A percentile compares a stretch with the other conserved stretches of the same genome.
These are phyloP conservation scores for Anthoscopus minutus DNA, from an alignment of 2,113 vertebrate species.

Conservation along the genomic window DNA sequence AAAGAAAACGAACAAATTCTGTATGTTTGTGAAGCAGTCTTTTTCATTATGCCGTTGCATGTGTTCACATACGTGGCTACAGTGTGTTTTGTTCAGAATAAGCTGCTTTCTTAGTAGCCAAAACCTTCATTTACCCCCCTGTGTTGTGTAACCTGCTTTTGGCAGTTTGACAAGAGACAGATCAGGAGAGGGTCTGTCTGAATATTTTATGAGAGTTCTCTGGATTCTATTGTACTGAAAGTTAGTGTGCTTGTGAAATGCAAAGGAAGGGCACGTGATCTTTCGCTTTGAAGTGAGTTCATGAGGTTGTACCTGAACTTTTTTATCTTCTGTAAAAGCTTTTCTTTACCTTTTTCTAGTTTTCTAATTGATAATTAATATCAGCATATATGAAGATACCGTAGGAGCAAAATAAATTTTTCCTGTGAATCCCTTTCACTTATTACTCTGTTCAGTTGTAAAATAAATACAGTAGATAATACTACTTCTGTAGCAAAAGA, in stretches of 20 bases:
- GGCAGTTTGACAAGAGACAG: not conserved
- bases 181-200: not conserved
- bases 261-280: not conserved
- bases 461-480: not conserved
- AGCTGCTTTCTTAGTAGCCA: not conserved
- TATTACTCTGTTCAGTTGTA: not conserved
- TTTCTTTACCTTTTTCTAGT: not conserved
- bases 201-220: not conserved
- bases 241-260: not conserved
- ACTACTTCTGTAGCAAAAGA: not conserved
- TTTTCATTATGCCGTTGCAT: not conserved
- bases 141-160: not conserved
- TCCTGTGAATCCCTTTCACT: not conserved
- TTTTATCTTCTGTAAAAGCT: not conserved
- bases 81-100: not conserved
- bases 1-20: conserved; percentile 98
- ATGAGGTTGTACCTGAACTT: not conserved
- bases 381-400: not conserved
- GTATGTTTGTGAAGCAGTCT: conserved; percentile 66
- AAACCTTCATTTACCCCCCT: not conserved
- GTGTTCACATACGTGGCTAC: not conserved
- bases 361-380: not conserved
- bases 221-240: not conserved
- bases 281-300: not conserved
- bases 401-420: not conserved